Evolutionary conservation across 2,888 invertebrate genomes (phyloP).

Genomic region (Autographa gamma): DNA sequence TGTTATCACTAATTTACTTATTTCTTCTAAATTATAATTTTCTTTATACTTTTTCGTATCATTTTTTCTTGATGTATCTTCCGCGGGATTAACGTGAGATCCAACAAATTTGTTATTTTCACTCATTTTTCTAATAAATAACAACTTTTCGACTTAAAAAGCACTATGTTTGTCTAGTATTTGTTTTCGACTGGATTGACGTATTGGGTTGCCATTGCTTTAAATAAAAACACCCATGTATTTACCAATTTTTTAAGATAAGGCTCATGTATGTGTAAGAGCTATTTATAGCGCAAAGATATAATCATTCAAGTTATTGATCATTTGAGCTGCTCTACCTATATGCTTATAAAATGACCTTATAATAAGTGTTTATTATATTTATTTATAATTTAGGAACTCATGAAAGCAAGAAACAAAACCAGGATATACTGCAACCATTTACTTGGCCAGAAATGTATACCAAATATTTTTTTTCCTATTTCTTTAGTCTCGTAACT

Average conservation of each 20-base stretch:
- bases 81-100: slow-evolving; percentile 8
- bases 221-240: slow-evolving; percentile 11
- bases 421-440: too few relatives aligned
- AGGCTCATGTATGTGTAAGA: not conserved
- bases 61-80: slow-evolving; percentile 17
- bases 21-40: slow-evolving; percentile 38
- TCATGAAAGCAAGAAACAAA: too few relatives aligned
- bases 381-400: too few relatives aligned
- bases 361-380: too few relatives aligned
- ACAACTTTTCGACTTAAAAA: slow-evolving; percentile 24
- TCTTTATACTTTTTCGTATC: slow-evolving; percentile 19
- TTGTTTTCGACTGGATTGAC: slow-evolving; percentile 13
- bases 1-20: slow-evolving; percentile 21
- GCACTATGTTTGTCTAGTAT: slow-evolving; percentile 29
- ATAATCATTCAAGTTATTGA: too few relatives aligned
- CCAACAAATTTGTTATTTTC: slow-evolving; percentile 27
- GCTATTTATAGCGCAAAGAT: not conserved
- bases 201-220: slow-evolving; percentile 18
- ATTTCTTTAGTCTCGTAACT: not conserved
- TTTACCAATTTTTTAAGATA: not conserved
- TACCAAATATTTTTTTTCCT: too few relatives aligned
- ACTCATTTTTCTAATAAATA: slow-evolving; percentile 29
- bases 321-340: too few relatives aligned
- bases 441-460: too few relatives aligned
- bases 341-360: too few relatives aligned